Percentiles rank a stretch among this genome's conserved stretches.
Evolutionary conservation across 37 sponge, comb jelly and placozoan species (phyloP).

Genomic region (Ianthella basta): DNA sequence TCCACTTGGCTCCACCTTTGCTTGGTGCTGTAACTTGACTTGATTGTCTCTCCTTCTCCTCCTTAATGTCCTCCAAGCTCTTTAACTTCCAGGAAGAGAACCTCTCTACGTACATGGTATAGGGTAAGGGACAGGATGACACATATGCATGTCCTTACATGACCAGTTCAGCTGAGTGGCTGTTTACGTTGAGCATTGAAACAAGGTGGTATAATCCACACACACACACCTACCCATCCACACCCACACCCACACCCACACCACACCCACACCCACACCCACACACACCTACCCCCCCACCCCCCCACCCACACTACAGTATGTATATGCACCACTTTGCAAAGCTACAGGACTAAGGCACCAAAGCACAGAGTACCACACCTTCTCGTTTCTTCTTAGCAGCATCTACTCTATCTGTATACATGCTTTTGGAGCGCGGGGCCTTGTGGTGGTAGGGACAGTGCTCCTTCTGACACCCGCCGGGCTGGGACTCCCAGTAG

Average conservation of each 20-base stretch:
- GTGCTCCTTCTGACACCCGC: conserved; percentile 74
- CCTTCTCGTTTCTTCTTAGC: conserved; percentile 35
- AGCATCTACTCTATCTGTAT: conserved; percentile 39
- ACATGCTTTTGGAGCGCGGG: conserved; percentile 16
- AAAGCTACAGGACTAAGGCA: no score
- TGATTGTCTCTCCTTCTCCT: conserved; percentile 36
- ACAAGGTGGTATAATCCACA: no score
- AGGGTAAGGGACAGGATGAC: no score
- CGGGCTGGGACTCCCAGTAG: conserved; percentile 80
- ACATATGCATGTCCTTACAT: no score
- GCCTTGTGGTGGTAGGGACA: conserved; percentile 73
- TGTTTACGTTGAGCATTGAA: no score
- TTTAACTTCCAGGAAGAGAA: conserved; percentile 53
- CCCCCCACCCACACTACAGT: background rate
- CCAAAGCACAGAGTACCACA: background rate
- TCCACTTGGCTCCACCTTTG: background rate
- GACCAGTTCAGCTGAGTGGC: no score
- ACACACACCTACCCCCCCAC: no score
- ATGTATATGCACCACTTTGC: background rate
- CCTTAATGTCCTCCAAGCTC: conserved; percentile 49
- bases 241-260: no score
- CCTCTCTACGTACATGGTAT: background rate
- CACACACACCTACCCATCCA: no score
- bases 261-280: no score
- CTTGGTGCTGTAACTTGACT: no score